Percentiles rank a stretch among this genome's conserved stretches.
These are phyloP conservation scores for Muscicapa comitata DNA, from an alignment of 2,797 vertebrate species.

Conservation along the genomic window DNA sequence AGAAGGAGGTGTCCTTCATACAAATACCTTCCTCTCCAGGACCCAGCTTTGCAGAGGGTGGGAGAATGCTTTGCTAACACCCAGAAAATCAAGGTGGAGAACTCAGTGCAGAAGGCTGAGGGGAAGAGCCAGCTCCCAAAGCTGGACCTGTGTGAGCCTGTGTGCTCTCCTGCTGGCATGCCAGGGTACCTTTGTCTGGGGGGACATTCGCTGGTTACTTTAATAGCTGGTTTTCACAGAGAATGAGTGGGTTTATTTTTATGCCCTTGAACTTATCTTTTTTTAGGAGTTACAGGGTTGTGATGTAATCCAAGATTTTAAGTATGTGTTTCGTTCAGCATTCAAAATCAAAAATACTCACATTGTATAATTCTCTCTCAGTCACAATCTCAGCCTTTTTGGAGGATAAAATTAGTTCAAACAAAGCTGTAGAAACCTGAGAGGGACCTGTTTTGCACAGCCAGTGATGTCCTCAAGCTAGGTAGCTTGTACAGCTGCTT, in stretches of 20 bases:
- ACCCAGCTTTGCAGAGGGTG: not conserved
- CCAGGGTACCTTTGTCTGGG: not conserved
- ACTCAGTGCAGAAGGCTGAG: not conserved
- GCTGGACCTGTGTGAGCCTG: not conserved
- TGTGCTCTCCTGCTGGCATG: accelerated
- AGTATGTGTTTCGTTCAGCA: not conserved
- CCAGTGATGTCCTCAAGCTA: not conserved
- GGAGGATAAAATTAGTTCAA: not conserved
- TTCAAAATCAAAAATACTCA: not conserved
- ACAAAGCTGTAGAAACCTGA: not conserved
- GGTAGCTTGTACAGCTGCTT: not conserved
- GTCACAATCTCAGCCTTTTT: not conserved
- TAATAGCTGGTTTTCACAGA: not conserved
- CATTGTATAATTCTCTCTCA: not conserved
- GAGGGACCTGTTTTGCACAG: not conserved
- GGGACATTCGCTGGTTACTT: not conserved
- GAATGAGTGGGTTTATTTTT: not conserved
- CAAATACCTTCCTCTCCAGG: not conserved
- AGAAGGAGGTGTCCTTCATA: not conserved
- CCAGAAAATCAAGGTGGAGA: not conserved
- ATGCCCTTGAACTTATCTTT: not conserved
- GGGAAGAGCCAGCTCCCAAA: not conserved
- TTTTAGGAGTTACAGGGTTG: not conserved
- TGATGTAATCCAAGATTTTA: not conserved
- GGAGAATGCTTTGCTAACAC: not conserved